Conservation (phyloP, 2,797 vertebrate species). For the Sternotherus odoratus region DNA sequence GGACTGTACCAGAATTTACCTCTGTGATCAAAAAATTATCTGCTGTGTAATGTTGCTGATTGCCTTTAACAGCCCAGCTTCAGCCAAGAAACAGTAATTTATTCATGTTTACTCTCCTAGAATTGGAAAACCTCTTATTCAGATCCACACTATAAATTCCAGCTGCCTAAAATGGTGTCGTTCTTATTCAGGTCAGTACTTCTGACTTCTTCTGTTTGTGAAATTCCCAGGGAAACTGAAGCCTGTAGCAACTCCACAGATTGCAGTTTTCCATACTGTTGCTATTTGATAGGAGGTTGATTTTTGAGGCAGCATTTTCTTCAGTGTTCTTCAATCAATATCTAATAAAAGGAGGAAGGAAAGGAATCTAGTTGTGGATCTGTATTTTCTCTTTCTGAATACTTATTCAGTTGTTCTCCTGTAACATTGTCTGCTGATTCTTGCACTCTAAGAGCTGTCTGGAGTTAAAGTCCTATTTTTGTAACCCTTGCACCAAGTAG, state of each 20-base stretch:
- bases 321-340: not conserved
- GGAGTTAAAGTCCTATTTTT: not conserved
- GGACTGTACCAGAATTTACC: constrained; percentile 76
- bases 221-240: constrained; percentile 45
- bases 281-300: constrained; percentile 45
- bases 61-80: constrained; percentile 61
- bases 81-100: constrained; percentile 77
- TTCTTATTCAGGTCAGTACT: constrained; percentile 75
- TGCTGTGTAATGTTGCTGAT: constrained; percentile 65
- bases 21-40: constrained; percentile 77
- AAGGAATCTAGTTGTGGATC: not conserved
- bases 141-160: constrained; percentile 67
- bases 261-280: constrained; percentile 7
- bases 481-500: not conserved
- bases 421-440: not conserved
- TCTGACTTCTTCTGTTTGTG: constrained; percentile 41
- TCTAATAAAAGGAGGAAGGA: not conserved
- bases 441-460: not conserved
- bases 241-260: constrained; percentile 42
- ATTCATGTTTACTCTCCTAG: constrained; percentile 73
- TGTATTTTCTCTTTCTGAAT: not conserved
- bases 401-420: not conserved
- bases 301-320: constrained; percentile 46
- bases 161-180: constrained; percentile 77
- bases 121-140: constrained; percentile 67